Evolutionary conservation across 1,140 invertebrate species (phyloP).

Genomic region (Marisa cornuarietis): DNA sequence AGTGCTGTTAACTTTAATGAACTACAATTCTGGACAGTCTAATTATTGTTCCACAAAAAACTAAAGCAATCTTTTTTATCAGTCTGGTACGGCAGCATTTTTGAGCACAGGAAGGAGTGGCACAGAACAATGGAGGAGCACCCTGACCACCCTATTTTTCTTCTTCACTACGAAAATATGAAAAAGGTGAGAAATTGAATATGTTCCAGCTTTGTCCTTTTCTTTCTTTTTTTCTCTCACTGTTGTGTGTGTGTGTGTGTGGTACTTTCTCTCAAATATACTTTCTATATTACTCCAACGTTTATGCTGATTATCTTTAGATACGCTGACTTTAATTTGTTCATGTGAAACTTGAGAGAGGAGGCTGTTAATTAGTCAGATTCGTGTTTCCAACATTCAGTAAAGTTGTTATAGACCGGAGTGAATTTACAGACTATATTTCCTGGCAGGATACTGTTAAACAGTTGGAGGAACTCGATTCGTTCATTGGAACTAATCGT

Average conservation of each 20-base stretch:
- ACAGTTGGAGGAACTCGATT: conserved; percentile 28
- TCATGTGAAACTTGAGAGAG: background rate
- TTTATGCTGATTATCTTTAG: too few relatives aligned
- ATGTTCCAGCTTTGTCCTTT: too few relatives aligned
- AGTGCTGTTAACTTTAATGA: too few relatives aligned
- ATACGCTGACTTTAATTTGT: too few relatives aligned
- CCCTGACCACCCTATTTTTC: background rate
- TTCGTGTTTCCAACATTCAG: background rate
- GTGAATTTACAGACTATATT: too few relatives aligned
- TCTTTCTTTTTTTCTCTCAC: too few relatives aligned
- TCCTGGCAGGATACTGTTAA: conserved; percentile 24
- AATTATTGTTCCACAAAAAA: too few relatives aligned
- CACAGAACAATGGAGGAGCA: background rate
- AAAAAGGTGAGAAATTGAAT: background rate
- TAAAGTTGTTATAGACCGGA: too few relatives aligned
- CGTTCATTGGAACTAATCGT: conserved; percentile 26
- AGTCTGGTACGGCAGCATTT: background rate
- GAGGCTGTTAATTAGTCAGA: background rate
- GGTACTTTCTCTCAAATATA: too few relatives aligned
- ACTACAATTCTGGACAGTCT: too few relatives aligned
- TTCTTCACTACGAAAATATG: background rate
- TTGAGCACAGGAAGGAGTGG: background rate
- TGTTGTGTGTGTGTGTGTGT: too few relatives aligned
- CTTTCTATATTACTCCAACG: too few relatives aligned
- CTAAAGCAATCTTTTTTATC: background rate